Evolutionary conservation across 2,797 vertebrate species (phyloP).

Genomic region (Sebastes nivosus): DNA sequence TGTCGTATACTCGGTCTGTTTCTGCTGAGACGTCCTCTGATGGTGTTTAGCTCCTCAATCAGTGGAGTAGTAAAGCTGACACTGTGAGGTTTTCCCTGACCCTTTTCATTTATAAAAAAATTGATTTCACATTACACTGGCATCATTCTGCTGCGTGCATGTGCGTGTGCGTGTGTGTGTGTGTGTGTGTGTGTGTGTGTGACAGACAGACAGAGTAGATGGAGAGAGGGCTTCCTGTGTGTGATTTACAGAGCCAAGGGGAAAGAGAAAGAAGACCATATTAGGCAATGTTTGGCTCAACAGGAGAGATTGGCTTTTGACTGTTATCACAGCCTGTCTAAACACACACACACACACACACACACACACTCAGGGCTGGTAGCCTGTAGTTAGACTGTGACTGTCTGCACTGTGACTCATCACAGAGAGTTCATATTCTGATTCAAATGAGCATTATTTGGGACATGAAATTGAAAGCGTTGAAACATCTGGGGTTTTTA

Average conservation of each 20-base stretch:
- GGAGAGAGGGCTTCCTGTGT: conserved; percentile 65
- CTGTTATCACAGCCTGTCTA: conserved; percentile 79
- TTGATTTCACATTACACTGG: background rate
- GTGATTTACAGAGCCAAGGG: conserved; percentile 78
- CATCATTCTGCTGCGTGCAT: background rate
- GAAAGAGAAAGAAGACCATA: conserved; percentile 80
- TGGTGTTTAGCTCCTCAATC: background rate
- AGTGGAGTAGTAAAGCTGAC: background rate
- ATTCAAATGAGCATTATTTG: background rate
- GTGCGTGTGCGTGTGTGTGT: background rate
- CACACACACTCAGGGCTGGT: background rate
- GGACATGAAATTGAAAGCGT: background rate
- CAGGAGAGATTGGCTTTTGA: conserved; percentile 64
- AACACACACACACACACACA: conserved; percentile 41
- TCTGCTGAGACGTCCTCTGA: background rate
- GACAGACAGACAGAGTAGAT: conserved; percentile 8
- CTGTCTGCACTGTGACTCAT: background rate
- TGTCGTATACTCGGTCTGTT: background rate
- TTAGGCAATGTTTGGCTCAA: conserved; percentile 85
- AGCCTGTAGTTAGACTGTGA: background rate
- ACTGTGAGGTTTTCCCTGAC: background rate
- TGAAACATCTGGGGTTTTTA: background rate
- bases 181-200: background rate
- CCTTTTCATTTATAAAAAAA: background rate
- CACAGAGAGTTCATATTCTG: background rate